Evolutionary conservation across 2,888 invertebrate species (phyloP), one percentile per base, ranked within the genome.

Genomic region (Desoria tigrina): DNA sequence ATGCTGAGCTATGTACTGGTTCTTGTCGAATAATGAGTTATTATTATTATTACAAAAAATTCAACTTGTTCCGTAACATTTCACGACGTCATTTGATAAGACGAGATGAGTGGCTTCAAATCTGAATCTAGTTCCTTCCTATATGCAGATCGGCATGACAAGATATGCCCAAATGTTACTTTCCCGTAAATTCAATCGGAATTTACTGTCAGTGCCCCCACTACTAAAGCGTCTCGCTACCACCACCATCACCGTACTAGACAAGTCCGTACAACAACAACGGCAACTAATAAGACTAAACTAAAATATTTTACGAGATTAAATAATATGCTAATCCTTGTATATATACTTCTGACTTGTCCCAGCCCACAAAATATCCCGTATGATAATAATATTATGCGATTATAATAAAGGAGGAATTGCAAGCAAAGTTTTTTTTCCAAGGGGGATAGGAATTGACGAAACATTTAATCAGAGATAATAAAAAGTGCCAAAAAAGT

Each of bases 1-100:
- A 7, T 11, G 32, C 32, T 32, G 11, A 7, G 32, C 32, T 32
- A 32, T 32, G 32, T 32, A 32, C 7, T 45, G 18, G 21, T 27
- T 18, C 32, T 55, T 32, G 55, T 55, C 55, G 55, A 55, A 55
- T 27, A 32, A 32, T 55, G 55, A 55, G 32, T 55, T 55, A 55
- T 27, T 55, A 55, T 55, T 23, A 51, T 51, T 51, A 24, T 51
- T 51, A 51, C 3, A 28, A 2, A 16, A 55, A 55, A 55, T 55
- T 55, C 55, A 55, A 55, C 28, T 55, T 27, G 27, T 55, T 55
- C n/a, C 51, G 51, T 28, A 32, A 55, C 55, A 55, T 55, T 55
- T 55, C 27, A 55, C 37, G n/a, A 32, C n/a, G 55, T 32, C 37
- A 32, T 32, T 55, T n/a, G 16, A 21, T 18, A 32, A 32, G 55